A percentile compares a stretch with the other conserved stretches of the same genome.
Conservation (phyloP, 2,113 vertebrate species). For the Heterotilapia buettikoferi region DNA sequence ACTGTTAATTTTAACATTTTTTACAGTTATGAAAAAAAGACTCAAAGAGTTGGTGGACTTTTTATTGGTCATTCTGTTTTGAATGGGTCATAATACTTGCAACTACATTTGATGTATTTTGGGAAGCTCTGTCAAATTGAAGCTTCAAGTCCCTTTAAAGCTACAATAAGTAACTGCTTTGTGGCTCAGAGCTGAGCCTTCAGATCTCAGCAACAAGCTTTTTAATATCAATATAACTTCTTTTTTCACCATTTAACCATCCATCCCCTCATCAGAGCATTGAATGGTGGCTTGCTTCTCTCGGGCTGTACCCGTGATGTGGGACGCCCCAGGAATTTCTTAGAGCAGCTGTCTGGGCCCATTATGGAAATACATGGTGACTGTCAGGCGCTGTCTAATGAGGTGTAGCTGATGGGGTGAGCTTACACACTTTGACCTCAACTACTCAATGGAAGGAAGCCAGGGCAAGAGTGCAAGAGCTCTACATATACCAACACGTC, state of each 20-base stretch:
- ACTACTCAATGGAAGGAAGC: background rate
- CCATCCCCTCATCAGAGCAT: background rate
- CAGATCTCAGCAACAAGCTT: background rate
- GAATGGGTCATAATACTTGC: background rate
- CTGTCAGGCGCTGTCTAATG: slow-evolving; percentile 29
- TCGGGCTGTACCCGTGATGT: background rate
- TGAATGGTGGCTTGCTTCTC: background rate
- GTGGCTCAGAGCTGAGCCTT: background rate
- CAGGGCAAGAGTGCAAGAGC: background rate
- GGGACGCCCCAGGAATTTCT: slow-evolving; percentile 17
- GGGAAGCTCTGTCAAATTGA: background rate
- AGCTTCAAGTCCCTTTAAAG: background rate
- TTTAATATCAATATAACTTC: background rate
- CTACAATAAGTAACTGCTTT: background rate
- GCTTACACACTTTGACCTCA: slow-evolving; percentile 13
- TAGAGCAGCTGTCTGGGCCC: slow-evolving; percentile 22
- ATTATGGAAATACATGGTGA: slow-evolving; percentile 33
- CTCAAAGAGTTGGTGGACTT: no score
- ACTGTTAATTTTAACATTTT: no score
- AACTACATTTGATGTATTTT: background rate
- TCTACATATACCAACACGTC: background rate
- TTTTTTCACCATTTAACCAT: background rate
- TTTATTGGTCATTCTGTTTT: background rate
- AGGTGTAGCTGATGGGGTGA: slow-evolving; percentile 10
- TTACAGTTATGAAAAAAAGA: no score